A percentile compares a stretch with the other conserved stretches of the same genome.
Conservation (phyloP, 1,140 invertebrate genomes). For the Macrobrachium rosenbergii region DNA sequence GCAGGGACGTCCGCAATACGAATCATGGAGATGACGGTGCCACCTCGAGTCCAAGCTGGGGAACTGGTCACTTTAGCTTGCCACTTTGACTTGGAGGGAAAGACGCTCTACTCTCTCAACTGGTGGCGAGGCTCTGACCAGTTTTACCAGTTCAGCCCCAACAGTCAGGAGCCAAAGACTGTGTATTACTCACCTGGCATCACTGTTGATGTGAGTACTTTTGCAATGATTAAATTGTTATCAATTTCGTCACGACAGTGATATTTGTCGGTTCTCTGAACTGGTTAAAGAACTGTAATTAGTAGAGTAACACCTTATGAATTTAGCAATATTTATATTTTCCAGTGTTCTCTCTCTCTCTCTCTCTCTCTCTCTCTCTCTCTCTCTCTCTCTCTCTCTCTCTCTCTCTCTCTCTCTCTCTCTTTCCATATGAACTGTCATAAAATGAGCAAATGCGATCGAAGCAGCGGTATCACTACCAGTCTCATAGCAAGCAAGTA, state of each 20-base stretch:
- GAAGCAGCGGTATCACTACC: no score
- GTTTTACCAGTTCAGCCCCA: constrained; percentile 59
- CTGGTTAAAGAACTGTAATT: no score
- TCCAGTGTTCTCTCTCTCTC: neutral
- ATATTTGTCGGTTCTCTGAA: no score
- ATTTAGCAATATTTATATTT: neutral
- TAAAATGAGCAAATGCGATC: no score
- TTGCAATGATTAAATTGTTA: no score
- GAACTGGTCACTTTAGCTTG: constrained; percentile 46
- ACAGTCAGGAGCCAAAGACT: constrained; percentile 25
- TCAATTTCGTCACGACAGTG: no score
- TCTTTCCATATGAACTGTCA: no score
- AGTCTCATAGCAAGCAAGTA: no score
- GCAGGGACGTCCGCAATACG: constrained; percentile 22
- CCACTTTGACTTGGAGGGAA: constrained; percentile 54
- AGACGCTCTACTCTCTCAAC: constrained; percentile 54
- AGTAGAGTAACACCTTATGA: no score
- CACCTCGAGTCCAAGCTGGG: constrained; percentile 25
- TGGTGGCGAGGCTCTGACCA: constrained; percentile 58
- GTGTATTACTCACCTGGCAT: constrained; percentile 50
- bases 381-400: neutral
- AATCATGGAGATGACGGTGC: constrained; percentile 40
- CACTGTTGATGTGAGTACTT: constrained; percentile 48
- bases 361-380: neutral
- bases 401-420: neutral